Evolutionary conservation across 2,797 vertebrate species (phyloP).

Genomic region (Picus viridis): DNA sequence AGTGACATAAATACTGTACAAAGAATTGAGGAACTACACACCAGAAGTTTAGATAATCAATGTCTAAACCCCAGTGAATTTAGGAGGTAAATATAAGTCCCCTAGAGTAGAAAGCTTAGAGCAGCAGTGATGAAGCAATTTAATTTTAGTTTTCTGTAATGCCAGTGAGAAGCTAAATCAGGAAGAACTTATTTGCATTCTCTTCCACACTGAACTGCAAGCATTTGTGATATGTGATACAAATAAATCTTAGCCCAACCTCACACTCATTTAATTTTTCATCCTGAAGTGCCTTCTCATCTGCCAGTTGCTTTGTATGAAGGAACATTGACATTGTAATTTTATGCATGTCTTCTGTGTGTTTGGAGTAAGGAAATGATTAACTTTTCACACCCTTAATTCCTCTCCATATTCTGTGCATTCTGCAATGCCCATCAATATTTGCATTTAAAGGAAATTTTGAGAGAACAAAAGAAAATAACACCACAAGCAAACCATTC

Average conservation of each 20-base stretch:
- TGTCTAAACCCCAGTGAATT: background rate
- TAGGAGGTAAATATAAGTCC: background rate
- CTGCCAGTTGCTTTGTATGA: background rate
- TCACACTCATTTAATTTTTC: constrained; percentile 8
- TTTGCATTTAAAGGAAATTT: background rate
- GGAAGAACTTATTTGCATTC: background rate
- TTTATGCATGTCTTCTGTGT: background rate
- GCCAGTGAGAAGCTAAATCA: background rate
- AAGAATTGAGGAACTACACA: background rate
- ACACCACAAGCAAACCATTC: too few species aligned
- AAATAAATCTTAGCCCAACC: background rate
- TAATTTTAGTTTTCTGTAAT: background rate
- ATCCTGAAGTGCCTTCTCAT: background rate
- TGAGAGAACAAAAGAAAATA: background rate
- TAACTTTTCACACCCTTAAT: background rate
- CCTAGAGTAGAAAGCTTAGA: background rate
- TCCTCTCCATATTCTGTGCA: background rate
- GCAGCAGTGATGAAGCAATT: background rate
- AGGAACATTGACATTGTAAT: background rate
- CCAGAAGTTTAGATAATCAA: background rate
- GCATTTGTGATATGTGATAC: background rate
- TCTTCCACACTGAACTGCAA: background rate
- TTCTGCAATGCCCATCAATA: background rate
- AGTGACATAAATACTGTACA: background rate
- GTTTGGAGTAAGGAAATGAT: background rate